Percentiles rank a stretch among this genome's conserved stretches.
phyloP scores from a whole-genome alignment of 2,888 invertebrate species.

The Choristoneura rosaceana region DNA sequence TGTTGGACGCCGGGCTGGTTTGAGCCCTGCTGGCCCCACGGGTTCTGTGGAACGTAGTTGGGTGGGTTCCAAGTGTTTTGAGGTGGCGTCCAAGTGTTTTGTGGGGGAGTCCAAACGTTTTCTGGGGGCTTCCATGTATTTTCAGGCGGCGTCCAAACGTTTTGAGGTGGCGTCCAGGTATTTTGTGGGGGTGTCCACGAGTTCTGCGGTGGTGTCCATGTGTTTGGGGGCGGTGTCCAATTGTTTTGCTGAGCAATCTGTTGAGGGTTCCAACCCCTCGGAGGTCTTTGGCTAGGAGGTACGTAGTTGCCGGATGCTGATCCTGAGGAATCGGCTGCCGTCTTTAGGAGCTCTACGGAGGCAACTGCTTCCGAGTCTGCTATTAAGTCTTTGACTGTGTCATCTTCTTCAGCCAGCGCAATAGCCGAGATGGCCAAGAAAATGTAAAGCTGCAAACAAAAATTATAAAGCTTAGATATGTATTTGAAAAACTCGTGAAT shows the following conservation, averaged over 20 bases:
- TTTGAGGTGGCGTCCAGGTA: constrained; percentile 40
- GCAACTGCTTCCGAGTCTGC: constrained; percentile 67
- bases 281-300: constrained; percentile 53
- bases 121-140: constrained; percentile 50
- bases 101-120: constrained; percentile 44
- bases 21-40: constrained; percentile 27
- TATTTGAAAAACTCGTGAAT: not conserved
- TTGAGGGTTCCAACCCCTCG: constrained; percentile 50
- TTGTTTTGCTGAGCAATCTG: constrained; percentile 39
- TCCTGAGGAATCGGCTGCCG: constrained; percentile 52
- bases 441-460: constrained; percentile 63
- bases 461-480: not conserved
- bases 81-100: constrained; percentile 17
- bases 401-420: constrained; percentile 60
- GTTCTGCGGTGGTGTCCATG: constrained; percentile 48
- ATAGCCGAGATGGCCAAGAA: constrained; percentile 68
- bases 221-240: constrained; percentile 44
- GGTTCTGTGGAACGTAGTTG: constrained; percentile 30
- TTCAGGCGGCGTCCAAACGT: constrained; percentile 37
- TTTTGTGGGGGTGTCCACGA: constrained; percentile 46
- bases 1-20: constrained; percentile 23
- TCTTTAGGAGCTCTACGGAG: constrained; percentile 60
- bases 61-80: constrained; percentile 23
- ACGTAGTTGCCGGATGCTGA: constrained; percentile 60
- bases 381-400: constrained; percentile 44